Percentiles rank a stretch among this genome's conserved stretches.
These are phyloP conservation scores for Salmo trutta DNA, from an alignment of 2,797 vertebrate species.

Conservation along the genomic window DNA sequence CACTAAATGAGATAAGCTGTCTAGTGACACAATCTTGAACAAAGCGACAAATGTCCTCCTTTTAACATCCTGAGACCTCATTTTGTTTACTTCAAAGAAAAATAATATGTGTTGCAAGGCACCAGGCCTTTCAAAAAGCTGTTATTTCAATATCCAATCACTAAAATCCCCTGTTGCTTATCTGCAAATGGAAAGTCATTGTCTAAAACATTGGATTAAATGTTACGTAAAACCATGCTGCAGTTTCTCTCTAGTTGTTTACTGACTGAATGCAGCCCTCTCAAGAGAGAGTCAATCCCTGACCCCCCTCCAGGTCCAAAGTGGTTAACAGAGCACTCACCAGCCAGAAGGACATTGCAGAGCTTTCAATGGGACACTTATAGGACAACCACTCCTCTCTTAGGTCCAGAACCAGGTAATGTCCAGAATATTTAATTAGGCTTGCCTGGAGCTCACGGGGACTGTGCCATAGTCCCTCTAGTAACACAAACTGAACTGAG, in stretches of 20 bases:
- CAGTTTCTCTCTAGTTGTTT: conserved; percentile 10
- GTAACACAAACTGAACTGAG: conserved; percentile 53
- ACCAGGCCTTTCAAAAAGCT: neutral
- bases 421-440: conserved; percentile 39
- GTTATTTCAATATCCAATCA: conserved; percentile 1
- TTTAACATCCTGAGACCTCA: no score
- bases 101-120: neutral
- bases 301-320: conserved; percentile 29
- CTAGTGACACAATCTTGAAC: no score
- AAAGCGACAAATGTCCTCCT: no score
- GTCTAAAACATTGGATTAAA: neutral
- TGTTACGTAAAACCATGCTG: neutral
- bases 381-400: conserved; percentile 48
- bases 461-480: conserved; percentile 47
- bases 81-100: no score
- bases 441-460: conserved; percentile 44
- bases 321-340: conserved; percentile 68
- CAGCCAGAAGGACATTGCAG: conserved; percentile 76
- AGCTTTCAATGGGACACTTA: conserved; percentile 48
- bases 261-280: conserved; percentile 1
- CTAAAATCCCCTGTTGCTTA: conserved; percentile 7
- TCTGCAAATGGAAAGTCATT: conserved; percentile 2
- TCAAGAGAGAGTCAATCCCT: conserved; percentile 6
- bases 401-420: conserved; percentile 39
- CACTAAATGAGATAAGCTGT: no score